Evolutionary conservation across 2,797 vertebrate genomes (phyloP).

Genomic region (Microctenopoma steveboyesi): DNA sequence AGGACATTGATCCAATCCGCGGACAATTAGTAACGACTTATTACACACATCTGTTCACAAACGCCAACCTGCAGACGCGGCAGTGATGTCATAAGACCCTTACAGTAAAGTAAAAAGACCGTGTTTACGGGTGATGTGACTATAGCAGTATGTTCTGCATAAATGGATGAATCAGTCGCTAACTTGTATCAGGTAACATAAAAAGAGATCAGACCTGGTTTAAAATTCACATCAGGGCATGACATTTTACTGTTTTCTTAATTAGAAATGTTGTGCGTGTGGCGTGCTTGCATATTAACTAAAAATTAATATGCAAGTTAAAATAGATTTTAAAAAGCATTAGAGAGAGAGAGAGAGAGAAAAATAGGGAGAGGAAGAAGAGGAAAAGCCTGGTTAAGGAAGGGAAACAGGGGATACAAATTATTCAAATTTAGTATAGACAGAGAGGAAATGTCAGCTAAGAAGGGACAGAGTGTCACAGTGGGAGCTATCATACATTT

Average conservation of each 20-base stretch:
- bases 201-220: constrained; percentile 7
- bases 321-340: constrained; percentile 21
- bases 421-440: constrained; percentile 43
- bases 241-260: constrained; percentile 19
- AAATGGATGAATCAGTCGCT: constrained; percentile 1
- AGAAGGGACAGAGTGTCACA: constrained; percentile 61
- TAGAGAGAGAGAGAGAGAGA: neutral
- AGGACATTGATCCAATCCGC: constrained; percentile 76
- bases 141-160: constrained; percentile 12
- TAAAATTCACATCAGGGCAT: constrained; percentile 13
- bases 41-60: constrained; percentile 71
- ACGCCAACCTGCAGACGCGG: constrained; percentile 44
- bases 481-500: constrained; percentile 65
- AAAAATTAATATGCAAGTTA: constrained; percentile 20
- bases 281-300: neutral
- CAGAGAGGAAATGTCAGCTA: constrained; percentile 40
- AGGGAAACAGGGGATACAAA: constrained; percentile 29
- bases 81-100: constrained; percentile 22
- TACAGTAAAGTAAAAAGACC: neutral
- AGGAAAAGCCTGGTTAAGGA: constrained; percentile 8
- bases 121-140: constrained; percentile 1
- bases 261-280: constrained; percentile 9
- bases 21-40: constrained; percentile 82
- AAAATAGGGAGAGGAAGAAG: neutral
- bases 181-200: neutral